A percentile compares a stretch with the other conserved stretches of the same genome.
Evolutionary conservation across 2,797 vertebrate genomes (phyloP).

Genomic region (Coregonus sp.): DNA sequence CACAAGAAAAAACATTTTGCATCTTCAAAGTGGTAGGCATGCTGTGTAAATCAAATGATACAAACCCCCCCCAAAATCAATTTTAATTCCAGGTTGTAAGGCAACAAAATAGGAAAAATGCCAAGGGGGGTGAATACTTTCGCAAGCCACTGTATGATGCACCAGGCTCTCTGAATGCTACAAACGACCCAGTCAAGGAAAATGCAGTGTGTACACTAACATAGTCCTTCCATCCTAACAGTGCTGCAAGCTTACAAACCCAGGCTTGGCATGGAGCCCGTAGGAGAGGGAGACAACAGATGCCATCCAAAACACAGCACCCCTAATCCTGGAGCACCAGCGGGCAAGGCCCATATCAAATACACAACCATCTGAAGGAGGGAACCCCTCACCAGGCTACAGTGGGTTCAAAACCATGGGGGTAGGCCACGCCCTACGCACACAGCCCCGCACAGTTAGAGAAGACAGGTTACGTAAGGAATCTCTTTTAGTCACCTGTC

Average conservation of each 20-base stretch:
- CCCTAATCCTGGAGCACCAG: not conserved
- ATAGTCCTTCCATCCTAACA: conserved; percentile 65
- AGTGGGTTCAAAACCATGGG: not conserved
- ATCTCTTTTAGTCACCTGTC: not conserved
- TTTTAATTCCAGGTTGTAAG: no score
- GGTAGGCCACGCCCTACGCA: not conserved
- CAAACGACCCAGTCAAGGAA: conserved; percentile 60
- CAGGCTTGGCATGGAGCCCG: conserved; percentile 66
- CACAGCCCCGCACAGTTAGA: not conserved
- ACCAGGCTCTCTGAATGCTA: conserved; percentile 52
- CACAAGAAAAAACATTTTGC: no score
- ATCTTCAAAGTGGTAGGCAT: no score
- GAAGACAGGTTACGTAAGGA: not conserved
- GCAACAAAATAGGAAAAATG: no score
- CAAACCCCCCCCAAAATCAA: no score
- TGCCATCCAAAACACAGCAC: conserved; percentile 63
- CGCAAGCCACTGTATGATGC: conserved; percentile 2
- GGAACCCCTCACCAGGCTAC: not conserved
- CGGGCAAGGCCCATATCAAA: not conserved
- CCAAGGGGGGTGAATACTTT: no score
- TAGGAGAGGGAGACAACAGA: conserved; percentile 69
- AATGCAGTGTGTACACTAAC: conserved; percentile 46
- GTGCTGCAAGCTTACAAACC: conserved; percentile 70
- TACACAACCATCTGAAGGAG: not conserved
- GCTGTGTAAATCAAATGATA: no score